Base-by-base conservation (phyloP, 2,797 vertebrate species). In the Neopelma chrysocephalum region DNA sequence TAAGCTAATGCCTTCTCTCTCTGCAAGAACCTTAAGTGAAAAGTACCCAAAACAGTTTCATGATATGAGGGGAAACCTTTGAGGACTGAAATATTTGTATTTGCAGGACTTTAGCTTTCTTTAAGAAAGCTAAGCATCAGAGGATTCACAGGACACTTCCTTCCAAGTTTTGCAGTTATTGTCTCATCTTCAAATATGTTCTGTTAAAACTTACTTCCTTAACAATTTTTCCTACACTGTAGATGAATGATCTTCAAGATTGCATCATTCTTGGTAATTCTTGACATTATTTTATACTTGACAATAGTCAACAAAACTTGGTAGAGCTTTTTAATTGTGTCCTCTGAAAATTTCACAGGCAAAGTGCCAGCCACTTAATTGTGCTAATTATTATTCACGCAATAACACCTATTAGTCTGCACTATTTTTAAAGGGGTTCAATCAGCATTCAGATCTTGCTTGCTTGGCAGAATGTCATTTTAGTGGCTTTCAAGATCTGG, bases 311-410 rank as follows among this genome's bases (percentile, higher is more conserved):
- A 78, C 80, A 96, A 96, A 96, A 94, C 86, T 92, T 92, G 94
- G 96, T 79, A 92, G 95, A 96, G 95, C 94, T 96, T 94, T 96
- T 87, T 93, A 92, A 90, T 94, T 96, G 95, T 97, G 92, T 73
- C 40, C 92, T 90, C 90, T 86, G 94, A 96, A 98, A 97, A 91
- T 97, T 97, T 97, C 87, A 96, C 93, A 91, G 69, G 54, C 93
- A 96, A 87, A 96, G 82, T 0, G 12, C 90, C 94, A 98, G 92
- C 92, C 96, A 95, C 96, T 97, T 98, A 98, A 97, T 98, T 97
- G 94, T 42, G 76, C 96, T 98, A 98, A 98, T 98, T 98, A 98
- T 98, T 97, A 98, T 98, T 98, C 98, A 97, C 95, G 96, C 97
- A 97, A 97, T 98, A 97, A 91, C 7, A 26, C 94, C 96, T 97